Conservation (phyloP, 2,113 vertebrate species). For the Gobiocypris rarus region DNA sequence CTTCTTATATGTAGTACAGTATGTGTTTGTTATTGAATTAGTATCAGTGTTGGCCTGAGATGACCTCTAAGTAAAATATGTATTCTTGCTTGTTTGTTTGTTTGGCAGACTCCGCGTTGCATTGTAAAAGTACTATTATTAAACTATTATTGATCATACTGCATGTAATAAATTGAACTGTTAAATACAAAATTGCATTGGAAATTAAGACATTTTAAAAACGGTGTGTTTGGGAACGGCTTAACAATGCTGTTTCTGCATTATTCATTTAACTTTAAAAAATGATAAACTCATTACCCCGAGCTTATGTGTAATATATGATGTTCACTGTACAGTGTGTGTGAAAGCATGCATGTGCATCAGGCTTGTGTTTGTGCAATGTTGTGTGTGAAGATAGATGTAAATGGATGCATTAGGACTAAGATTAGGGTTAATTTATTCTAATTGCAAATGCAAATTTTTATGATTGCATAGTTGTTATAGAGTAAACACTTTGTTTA, state of each 20-base stretch:
- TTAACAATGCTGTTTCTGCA: not conserved
- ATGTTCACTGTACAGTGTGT: not conserved
- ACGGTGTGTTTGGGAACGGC: not conserved
- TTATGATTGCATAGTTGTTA: constrained; percentile 7
- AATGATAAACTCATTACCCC: not conserved
- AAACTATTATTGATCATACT: not conserved
- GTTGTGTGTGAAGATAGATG: not conserved
- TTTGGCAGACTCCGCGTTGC: not conserved
- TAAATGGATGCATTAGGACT: not conserved
- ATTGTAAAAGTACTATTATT: constrained; percentile 2
- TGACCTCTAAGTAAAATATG: not conserved
- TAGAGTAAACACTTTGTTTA: not conserved
- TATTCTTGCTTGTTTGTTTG: not conserved
- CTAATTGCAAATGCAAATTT: not conserved
- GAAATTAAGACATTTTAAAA: not conserved
- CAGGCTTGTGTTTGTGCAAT: not conserved
- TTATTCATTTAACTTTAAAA: not conserved
- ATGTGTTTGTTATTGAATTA: not conserved
- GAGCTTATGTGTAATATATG: not conserved
- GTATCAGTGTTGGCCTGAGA: not conserved
- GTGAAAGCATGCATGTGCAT: not conserved
- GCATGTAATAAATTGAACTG: not conserved
- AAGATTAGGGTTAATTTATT: not conserved
- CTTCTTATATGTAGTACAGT: not conserved
- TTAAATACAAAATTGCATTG: not conserved